Base-by-base conservation (phyloP, 2,113 vertebrate species). In the Heloderma charlesbogerti region DNA sequence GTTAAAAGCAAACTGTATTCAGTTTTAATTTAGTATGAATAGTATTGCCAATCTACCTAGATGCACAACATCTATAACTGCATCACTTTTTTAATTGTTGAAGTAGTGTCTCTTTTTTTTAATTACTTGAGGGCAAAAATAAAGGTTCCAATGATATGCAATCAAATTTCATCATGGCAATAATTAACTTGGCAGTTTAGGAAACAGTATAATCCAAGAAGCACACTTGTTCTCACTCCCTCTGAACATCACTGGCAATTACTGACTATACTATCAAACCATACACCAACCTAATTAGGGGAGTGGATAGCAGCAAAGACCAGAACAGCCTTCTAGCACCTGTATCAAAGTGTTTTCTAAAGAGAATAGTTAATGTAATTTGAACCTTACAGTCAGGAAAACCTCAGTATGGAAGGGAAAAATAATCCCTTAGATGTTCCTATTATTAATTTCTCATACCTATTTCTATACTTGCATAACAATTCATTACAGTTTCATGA, bases 231-330 rank as follows among this genome's bases (percentile, higher is more conserved):
- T 27, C 82, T 43, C 4, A 5, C 43, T 45, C 31, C 6, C 75
- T 83, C 48, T 71, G 29, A 91, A 63, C 60, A 91, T 82, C n/a
- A 43, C n/a, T 82, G 43, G 60, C 4, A 45, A 60, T 88, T 83
- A 86, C 37, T 43, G 27, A 84, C 81, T 48, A 51, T 4, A 51
- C 71, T 78, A 66, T 60, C 72, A 83, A 89, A 89, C 80, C 84
- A 89, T 86, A 86, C 31, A 57, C 87, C 82, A 85, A 57, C 0
- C 88, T 94, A 92, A 94, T 92, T 92, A 92, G 79, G 29, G 88
- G 85, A 91, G 91, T n/a, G 84, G 89, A 67, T 66, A 87, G 9
- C 60, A 74, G 69, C 75, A 92, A 92, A 82, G 18, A 66, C 87
- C 75, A 86, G 43, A 92, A 18, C 8, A 88, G 72, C 10, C 25